Percentiles rank a stretch among this genome's conserved stretches.
phyloP scores from a whole-genome alignment of 2,888 invertebrate species.

The Platerodrilus igneus region DNA sequence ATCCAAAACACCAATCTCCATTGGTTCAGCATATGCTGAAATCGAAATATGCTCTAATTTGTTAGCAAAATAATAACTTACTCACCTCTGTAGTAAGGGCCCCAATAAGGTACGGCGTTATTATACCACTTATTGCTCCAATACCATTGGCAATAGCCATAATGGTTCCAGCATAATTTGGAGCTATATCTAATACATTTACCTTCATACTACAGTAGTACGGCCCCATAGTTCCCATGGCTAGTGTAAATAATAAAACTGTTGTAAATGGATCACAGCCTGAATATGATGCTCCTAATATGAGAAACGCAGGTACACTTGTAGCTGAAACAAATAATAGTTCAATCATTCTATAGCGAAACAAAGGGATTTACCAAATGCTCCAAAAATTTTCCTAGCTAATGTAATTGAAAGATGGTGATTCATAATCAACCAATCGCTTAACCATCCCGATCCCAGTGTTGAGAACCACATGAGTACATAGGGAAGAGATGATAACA shows the following conservation, averaged over 20 bases:
- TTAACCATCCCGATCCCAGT: slow-evolving; percentile 58
- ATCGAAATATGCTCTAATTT: no score
- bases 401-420: slow-evolving; percentile 53
- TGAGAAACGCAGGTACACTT: slow-evolving; percentile 5
- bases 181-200: slow-evolving; percentile 58
- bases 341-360: not conserved
- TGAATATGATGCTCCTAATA: slow-evolving; percentile 7
- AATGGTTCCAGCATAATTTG: slow-evolving; percentile 58
- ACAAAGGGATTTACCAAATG: slow-evolving; percentile 53
- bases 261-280: slow-evolving; percentile 8
- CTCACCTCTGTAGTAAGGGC: slow-evolving; percentile 9
- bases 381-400: slow-evolving; percentile 63
- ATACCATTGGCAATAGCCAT: slow-evolving; percentile 59
- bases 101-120: slow-evolving; percentile 53
- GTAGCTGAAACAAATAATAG: slow-evolving; percentile 4
- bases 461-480: slow-evolving; percentile 61
- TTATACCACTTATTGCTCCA: slow-evolving; percentile 53
- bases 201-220: slow-evolving; percentile 63
- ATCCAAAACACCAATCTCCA: slow-evolving; percentile 11
- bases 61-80: slow-evolving; percentile 2
- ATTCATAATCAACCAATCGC: slow-evolving; percentile 61
- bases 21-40: no score
- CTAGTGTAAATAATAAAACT: slow-evolving; percentile 7
- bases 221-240: slow-evolving; percentile 52
- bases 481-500: slow-evolving; percentile 60